phyloP scores from a whole-genome alignment of 1,140 invertebrate species.

The Brachionus paranguensis region DNA sequence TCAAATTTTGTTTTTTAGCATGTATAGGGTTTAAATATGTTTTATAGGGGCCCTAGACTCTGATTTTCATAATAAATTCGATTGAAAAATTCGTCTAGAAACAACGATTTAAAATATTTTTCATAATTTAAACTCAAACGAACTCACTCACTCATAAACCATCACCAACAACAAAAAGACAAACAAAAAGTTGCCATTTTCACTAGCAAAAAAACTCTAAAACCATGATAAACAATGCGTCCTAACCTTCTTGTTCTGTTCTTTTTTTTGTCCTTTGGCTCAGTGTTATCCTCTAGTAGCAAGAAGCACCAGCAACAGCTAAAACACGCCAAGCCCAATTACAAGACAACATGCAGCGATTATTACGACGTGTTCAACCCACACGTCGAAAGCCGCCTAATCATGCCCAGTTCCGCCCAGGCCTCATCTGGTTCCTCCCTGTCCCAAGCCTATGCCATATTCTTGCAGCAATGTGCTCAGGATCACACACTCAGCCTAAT shows the following conservation, averaged over 20 bases:
- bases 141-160: not conserved
- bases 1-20: not conserved
- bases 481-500: not conserved
- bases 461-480: not conserved
- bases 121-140: not conserved
- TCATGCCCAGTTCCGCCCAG: not conserved
- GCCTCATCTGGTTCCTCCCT: not conserved
- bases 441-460: not conserved
- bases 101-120: not conserved
- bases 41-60: not conserved
- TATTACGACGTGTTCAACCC: not conserved
- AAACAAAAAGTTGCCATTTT: not conserved
- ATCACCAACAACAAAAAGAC: not conserved
- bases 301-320: not conserved
- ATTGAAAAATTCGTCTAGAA: not conserved
- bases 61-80: not conserved
- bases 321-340: conserved; percentile 2
- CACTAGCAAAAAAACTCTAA: not conserved
- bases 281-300: not conserved
- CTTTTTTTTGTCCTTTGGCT: not conserved
- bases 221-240: not conserved
- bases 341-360: not conserved
- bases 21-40: not conserved
- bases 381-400: not conserved
- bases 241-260: not conserved